These are phyloP conservation scores for Ammodytes dubius DNA, from an alignment of 2,113 vertebrate genomes.

Conservation along the genomic window DNA sequence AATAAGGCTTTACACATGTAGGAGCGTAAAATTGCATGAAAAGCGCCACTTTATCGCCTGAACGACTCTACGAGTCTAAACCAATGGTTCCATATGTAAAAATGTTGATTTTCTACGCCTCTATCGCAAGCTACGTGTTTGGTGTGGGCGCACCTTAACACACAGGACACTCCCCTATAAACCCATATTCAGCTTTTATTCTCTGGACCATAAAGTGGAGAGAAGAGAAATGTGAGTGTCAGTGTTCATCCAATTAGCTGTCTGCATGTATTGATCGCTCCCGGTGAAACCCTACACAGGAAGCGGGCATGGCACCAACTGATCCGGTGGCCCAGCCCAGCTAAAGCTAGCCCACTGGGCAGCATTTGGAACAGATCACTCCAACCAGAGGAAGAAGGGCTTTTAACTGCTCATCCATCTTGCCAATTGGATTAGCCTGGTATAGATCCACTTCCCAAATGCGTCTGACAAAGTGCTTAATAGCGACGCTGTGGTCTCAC, in stretches of 20 bases:
- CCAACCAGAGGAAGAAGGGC: constrained; percentile 78
- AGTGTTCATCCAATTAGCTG: constrained; percentile 79
- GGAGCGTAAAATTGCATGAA: no score
- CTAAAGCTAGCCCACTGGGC: constrained; percentile 70
- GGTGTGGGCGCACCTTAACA: no score
- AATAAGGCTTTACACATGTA: no score
- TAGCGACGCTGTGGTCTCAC: constrained; percentile 74
- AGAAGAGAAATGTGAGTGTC: constrained; percentile 77
- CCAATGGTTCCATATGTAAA: no score
- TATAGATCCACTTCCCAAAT: constrained; percentile 80
- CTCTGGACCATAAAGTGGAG: constrained; percentile 67
- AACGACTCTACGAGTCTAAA: no score
- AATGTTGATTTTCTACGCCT: no score
- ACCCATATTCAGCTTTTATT: constrained; percentile 68
- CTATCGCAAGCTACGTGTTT: no score
- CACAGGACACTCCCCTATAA: constrained; percentile 49
- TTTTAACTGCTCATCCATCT: constrained; percentile 84
- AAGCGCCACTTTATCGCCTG: no score
- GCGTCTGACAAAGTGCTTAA: constrained; percentile 82
- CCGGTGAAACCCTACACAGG: constrained; percentile 80
- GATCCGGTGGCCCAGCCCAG: constrained; percentile 62
- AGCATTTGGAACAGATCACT: constrained; percentile 72
- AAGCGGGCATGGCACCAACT: constrained; percentile 77
- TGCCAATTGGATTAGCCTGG: constrained; percentile 78
- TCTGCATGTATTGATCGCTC: constrained; percentile 78